A percentile compares a stretch with the other conserved stretches of the same genome.
Conservation (phyloP, 1,140 invertebrate species). For the Drosophila asahinai region DNA sequence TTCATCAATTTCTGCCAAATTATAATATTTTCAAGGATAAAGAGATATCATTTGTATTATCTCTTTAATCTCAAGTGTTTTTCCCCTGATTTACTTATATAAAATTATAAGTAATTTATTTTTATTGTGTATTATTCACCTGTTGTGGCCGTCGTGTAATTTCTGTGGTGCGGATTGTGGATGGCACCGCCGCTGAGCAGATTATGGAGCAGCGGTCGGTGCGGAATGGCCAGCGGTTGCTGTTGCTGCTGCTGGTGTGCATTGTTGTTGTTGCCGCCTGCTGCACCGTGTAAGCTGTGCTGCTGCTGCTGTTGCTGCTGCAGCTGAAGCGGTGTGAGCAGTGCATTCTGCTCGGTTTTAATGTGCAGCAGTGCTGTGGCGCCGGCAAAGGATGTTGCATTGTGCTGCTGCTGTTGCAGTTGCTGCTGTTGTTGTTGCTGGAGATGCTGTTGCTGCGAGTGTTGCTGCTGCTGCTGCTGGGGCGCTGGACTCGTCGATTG, state of each 20-base stretch:
- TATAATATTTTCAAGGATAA: background rate
- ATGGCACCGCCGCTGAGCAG: slow-evolving; percentile 83
- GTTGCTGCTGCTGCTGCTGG: slow-evolving; percentile 69
- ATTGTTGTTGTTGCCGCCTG: slow-evolving; percentile 58
- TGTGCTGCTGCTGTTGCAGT: slow-evolving; percentile 69
- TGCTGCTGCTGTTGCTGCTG: slow-evolving; percentile 75
- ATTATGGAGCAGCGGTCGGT: slow-evolving; percentile 83
- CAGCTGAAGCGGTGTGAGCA: slow-evolving; percentile 70
- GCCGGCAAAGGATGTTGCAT: slow-evolving; percentile 55
- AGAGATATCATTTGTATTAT: background rate
- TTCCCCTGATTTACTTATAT: background rate
- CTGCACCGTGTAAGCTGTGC: slow-evolving; percentile 55
- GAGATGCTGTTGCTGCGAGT: slow-evolving; percentile 69
- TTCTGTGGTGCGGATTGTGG: slow-evolving; percentile 84
- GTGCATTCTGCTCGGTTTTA: slow-evolving; percentile 79
- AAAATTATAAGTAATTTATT: too few species aligned
- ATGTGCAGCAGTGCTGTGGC: slow-evolving; percentile 73
- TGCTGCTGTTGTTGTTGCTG: slow-evolving; percentile 61
- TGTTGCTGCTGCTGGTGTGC: slow-evolving; percentile 48
- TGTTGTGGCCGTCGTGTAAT: slow-evolving; percentile 84
- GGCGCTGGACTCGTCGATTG: slow-evolving; percentile 84
- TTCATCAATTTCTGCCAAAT: background rate
- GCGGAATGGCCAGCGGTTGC: slow-evolving; percentile 80
- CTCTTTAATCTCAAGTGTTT: slow-evolving; percentile 4
- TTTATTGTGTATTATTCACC: slow-evolving; percentile 60